phyloP scores from a whole-genome alignment of 2,888 invertebrate species.

The Taenaris catops region DNA sequence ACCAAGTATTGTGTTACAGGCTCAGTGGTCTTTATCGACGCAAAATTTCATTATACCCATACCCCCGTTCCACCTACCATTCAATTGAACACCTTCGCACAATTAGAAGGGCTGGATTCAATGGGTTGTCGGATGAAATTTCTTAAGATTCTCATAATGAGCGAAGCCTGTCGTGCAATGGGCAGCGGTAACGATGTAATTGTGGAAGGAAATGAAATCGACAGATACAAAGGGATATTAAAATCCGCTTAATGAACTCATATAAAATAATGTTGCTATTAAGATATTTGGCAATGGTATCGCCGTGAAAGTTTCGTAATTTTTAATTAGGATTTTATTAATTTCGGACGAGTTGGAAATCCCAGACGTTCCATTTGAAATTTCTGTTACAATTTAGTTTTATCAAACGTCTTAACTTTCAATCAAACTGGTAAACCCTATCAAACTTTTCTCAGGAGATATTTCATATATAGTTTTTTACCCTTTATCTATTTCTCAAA shows the following conservation, averaged over 20 bases:
- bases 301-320: conserved; percentile 21
- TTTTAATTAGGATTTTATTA: conserved; percentile 19
- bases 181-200: conserved; percentile 71
- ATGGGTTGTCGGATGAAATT: conserved; percentile 78
- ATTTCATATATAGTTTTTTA: conserved; percentile 8
- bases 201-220: conserved; percentile 68
- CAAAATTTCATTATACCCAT: conserved; percentile 76
- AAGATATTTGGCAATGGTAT: conserved; percentile 30
- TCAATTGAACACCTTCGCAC: conserved; percentile 77
- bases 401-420: conserved; percentile 13
- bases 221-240: conserved; percentile 68
- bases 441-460: conserved; percentile 5
- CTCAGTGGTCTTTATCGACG: conserved; percentile 74
- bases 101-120: conserved; percentile 73
- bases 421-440: conserved; percentile 16
- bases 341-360: conserved; percentile 17
- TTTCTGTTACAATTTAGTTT: conserved; percentile 17
- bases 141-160: conserved; percentile 77
- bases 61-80: conserved; percentile 69
- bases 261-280: conserved; percentile 47
- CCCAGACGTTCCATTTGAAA: conserved; percentile 13
- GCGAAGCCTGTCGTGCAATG: conserved; percentile 70
- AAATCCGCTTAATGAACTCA: conserved; percentile 63
- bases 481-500: conserved; percentile 5
- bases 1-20: conserved; percentile 74